Evolutionary conservation across 2,888 invertebrate genomes (phyloP).

Genomic region (Euplexia lucipara): DNA sequence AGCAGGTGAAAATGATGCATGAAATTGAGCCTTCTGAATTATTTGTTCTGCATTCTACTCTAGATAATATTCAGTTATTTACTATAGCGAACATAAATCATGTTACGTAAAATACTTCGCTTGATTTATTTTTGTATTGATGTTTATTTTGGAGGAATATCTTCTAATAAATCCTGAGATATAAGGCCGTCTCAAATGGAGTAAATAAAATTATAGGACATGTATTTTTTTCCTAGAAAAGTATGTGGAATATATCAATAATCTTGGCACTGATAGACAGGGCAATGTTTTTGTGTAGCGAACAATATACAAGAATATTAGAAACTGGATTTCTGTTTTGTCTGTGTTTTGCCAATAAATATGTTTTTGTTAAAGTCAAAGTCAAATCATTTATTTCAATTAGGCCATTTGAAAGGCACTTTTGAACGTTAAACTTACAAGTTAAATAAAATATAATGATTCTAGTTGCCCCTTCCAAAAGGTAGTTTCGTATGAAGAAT

Average conservation of each 20-base stretch:
- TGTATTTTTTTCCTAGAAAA: slow-evolving; percentile 11
- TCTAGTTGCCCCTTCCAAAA: too few relatives aligned
- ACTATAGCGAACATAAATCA: slow-evolving; percentile 38
- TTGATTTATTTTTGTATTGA: slow-evolving; percentile 50
- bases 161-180: slow-evolving; percentile 27
- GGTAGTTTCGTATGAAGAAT: too few relatives aligned
- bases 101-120: slow-evolving; percentile 35
- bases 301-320: slow-evolving; percentile 14
- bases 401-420: too few relatives aligned
- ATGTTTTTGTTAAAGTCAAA: too few relatives aligned
- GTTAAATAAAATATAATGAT: too few relatives aligned
- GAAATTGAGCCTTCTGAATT: slow-evolving; percentile 19
- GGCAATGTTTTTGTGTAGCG: background rate
- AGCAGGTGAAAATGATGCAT: too few relatives aligned
- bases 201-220: slow-evolving; percentile 21
- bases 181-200: slow-evolving; percentile 19
- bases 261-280: slow-evolving; percentile 6
- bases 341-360: background rate
- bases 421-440: too few relatives aligned
- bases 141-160: slow-evolving; percentile 41
- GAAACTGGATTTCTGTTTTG: background rate
- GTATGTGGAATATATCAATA: slow-evolving; percentile 21
- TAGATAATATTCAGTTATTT: slow-evolving; percentile 32
- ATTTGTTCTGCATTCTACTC: background rate
- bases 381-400: too few relatives aligned